Percentiles rank a stretch among this genome's conserved stretches.
Evolutionary conservation across 2,113 vertebrate genomes (phyloP).

Genomic region (Vulpes vulpes): DNA sequence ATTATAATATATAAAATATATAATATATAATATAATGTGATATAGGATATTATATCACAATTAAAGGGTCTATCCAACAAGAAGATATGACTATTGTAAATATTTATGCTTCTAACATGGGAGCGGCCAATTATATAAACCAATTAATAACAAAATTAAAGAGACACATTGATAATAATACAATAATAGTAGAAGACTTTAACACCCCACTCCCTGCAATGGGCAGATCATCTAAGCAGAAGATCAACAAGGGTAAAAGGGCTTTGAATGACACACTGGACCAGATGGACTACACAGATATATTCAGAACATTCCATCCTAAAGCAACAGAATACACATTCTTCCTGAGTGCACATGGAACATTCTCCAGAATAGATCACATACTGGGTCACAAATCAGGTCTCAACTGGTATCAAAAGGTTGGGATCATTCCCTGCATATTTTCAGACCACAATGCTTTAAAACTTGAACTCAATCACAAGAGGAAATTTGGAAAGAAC

Average conservation of each 20-base stretch:
- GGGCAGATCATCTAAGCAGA: neutral
- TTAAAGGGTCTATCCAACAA: neutral
- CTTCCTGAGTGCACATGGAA: neutral
- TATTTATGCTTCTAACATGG: neutral
- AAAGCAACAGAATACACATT: neutral
- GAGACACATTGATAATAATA: too few relatives aligned
- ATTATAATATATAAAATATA: too few relatives aligned
- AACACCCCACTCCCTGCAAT: neutral
- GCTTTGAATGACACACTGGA: neutral
- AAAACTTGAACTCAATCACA: too few relatives aligned
- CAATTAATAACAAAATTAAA: neutral
- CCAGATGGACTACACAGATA: neutral
- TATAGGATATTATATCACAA: neutral
- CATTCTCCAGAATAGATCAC: neutral
- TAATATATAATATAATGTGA: too few relatives aligned
- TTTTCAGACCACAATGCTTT: too few relatives aligned
- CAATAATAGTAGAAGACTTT: too few relatives aligned
- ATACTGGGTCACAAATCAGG: too few relatives aligned
- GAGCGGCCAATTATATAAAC: neutral
- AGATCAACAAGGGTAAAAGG: neutral
- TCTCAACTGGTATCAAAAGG: too few relatives aligned
- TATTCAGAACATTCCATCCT: neutral
- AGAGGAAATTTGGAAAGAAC: too few relatives aligned
- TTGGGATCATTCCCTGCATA: too few relatives aligned
- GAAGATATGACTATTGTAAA: neutral